Evolutionary conservation across 2,888 invertebrate species (phyloP).

Genomic region (Toxonevra muliebris): DNA sequence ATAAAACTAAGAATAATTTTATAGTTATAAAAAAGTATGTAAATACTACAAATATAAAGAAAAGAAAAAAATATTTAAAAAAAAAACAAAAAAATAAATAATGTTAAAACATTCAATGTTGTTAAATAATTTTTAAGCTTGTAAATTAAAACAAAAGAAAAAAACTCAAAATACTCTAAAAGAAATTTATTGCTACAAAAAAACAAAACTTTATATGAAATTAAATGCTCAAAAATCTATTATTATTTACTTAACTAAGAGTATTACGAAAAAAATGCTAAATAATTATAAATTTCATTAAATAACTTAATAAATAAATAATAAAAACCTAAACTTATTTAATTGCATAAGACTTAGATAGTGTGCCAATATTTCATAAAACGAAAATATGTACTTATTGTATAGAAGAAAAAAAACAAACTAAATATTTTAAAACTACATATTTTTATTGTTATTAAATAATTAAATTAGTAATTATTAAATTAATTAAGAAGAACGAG

Average conservation of each 20-base stretch:
- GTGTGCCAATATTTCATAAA: conserved; percentile 56
- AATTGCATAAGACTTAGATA: conserved; percentile 59
- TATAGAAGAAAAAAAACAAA: conserved; percentile 28
- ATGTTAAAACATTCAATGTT: conserved; percentile 63
- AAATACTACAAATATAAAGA: no score
- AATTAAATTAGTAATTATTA: conserved; percentile 20
- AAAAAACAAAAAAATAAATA: conserved; percentile 29
- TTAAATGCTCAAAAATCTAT: conserved; percentile 15
- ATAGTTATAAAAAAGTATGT: no score
- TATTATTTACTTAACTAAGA: conserved; percentile 24
- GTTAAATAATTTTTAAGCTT: conserved; percentile 64
- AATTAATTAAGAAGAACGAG: conserved; percentile 27
- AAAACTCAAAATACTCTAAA: conserved; percentile 40
- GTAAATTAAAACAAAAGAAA: conserved; percentile 50
- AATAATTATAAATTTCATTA: conserved; percentile 63
- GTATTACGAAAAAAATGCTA: conserved; percentile 51
- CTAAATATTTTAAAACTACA: conserved; percentile 32
- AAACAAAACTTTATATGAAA: conserved; percentile 36
- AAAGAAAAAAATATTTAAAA: background rate
- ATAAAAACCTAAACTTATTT: conserved; percentile 32
- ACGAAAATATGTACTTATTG: conserved; percentile 22
- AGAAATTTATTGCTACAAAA: conserved; percentile 25
- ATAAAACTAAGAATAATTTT: no score
- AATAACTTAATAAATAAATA: conserved; percentile 41
- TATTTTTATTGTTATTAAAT: conserved; percentile 31